Conservation (phyloP, 2,113 vertebrate species). For the Tachysurus fulvidraco region DNA sequence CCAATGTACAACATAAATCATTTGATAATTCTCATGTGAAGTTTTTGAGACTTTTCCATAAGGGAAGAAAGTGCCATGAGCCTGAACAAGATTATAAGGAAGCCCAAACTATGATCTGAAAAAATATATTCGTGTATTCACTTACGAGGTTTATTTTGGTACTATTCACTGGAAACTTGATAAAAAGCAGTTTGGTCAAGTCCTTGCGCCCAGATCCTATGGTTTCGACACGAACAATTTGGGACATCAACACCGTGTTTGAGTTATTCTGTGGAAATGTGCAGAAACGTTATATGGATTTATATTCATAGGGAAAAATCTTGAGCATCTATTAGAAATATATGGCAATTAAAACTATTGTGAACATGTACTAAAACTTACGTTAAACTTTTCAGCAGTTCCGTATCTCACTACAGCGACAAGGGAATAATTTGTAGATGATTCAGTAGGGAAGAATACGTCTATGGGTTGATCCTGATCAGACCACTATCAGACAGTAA, state of each 20-base stretch:
- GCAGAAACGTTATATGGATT: not conserved
- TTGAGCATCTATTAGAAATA: too few species aligned
- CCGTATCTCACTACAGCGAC: not conserved
- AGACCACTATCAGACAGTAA: too few species aligned
- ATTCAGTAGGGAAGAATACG: too few species aligned
- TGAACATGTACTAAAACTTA: constrained; percentile 40
- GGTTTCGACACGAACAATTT: constrained; percentile 59
- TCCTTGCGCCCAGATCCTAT: not conserved
- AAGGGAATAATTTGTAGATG: not conserved
- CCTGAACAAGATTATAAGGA: not conserved
- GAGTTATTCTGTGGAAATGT: constrained; percentile 34
- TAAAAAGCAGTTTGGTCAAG: not conserved
- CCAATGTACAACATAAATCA: not conserved
- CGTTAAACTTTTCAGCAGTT: constrained; percentile 49
- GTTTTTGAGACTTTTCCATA: too few species aligned
- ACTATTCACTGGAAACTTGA: too few species aligned
- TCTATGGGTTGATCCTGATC: too few species aligned
- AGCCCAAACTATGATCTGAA: not conserved
- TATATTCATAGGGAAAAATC: not conserved
- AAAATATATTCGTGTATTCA: not conserved
- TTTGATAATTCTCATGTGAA: too few species aligned
- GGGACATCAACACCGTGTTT: too few species aligned
- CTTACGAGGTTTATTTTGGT: not conserved
- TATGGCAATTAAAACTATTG: too few species aligned
- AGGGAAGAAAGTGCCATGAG: too few species aligned